Evolutionary conservation across 2,888 invertebrate species (phyloP), one percentile per base, ranked within the genome.

Genomic region (Ochropleura plecta): DNA sequence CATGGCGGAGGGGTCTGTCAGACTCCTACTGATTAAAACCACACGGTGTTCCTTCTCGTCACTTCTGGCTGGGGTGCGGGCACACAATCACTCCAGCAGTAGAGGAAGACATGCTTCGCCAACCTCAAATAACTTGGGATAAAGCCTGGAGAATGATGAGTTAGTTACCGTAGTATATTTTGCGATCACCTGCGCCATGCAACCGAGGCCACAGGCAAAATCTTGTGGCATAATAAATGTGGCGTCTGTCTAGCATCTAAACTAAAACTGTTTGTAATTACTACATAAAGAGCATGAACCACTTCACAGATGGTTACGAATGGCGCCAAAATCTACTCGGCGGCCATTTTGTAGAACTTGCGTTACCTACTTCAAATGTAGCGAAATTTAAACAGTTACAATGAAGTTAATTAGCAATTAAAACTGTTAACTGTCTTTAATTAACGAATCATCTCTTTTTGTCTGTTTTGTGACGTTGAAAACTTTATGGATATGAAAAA

Each of bases 261-360:
- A 18, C 6, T 9, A 49, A 16, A 57, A 20, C 12, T 40, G 44
- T 40, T 5, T 9, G 7, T 67, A 44, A 44, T 67, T 49, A 9
- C 10, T 66, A 4, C n/a, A 7, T 67, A 14, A 9, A 55, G 12
- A 48, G n/a, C 9, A n/a, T 48, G 42, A 20, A 18, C 14, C 20
- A 48, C n/a, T 77, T 76, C 30, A 49, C 67, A 44, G 64, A 42
- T 76, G 49, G n/a, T 18, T 78, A 20, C 20, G 30, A 69, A 51
- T 77, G 49, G 59, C 46, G 59, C 4, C 5, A 18, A 40, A 12
- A 40, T 14, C 7, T 42, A 16, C n/a, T 10, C 7, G 5, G 16
- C 30, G 8, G 16, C 9, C 40, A 48, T 74, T 65, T 30, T 12
- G 1, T 42, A 9, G 76, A 74, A 53, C 10, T 7, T 44, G 14